Evolutionary conservation across 2,888 invertebrate genomes (phyloP), one percentile per base, ranked within the genome.

Genomic region (Eudemis profundana): DNA sequence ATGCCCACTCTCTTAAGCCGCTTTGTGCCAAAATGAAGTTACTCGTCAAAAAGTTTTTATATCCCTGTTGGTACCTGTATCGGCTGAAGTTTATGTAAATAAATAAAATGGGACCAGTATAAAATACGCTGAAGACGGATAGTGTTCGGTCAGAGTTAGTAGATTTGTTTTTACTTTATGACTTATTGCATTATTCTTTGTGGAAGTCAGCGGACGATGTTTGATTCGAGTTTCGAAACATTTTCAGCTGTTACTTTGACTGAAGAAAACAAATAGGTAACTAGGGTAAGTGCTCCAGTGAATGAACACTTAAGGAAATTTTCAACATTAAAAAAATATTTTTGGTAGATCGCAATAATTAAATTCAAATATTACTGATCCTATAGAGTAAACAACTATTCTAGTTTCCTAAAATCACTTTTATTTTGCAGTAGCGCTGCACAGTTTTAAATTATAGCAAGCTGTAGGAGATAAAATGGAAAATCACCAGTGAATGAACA

Each of bases 11-110:
- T 50, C 47, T 54, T 59, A 57, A 64, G 50, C 44, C 36, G 44
- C 51, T 59, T 64, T 59, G 59, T 59, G 59, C 33, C n/a, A n/a
- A 42, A 50, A 63, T 33, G 59, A 59, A 50, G 42, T 57, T 56
- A 63, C 27, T 65, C 19, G 36, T 65, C 44, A 59, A 51, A 57
- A 51, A 44, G 50, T 51, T 64, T 36, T 47, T 47, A 47, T 49
- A 56, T 40, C 40, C 40, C 61, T 51, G 36, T 44, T 36, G 51
- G 33, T 53, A 59, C 51, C 60, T 61, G 60, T 61, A 50, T 50
- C 49, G 49, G 19, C 17, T 60, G 40, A 60, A 50, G 19, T 57
- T 57, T 21, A 57, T 57, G 33, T 59, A 47, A 33, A 54, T 42
- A 56, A 62, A 29, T 63, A 49, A 53, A 61, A 44, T 51, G 15